Evolutionary conservation across 2,797 vertebrate genomes (phyloP).

Genomic region (Austrolebias charrua): DNA sequence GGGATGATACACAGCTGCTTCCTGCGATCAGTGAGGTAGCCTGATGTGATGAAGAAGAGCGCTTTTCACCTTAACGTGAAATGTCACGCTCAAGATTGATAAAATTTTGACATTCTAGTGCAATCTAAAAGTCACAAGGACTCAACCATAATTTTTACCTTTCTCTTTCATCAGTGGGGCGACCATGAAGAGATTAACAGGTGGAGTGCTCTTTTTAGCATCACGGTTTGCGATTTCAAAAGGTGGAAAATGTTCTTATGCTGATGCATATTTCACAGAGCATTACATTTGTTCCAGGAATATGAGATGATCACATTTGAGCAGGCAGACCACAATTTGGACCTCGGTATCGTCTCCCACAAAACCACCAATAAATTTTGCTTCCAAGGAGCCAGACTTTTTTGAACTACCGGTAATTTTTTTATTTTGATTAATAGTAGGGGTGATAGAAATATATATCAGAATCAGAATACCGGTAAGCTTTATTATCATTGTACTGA

Average conservation of each 20-base stretch:
- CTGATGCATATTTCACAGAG: conserved; percentile 15
- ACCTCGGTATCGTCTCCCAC: background rate
- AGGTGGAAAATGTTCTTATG: conserved; percentile 5
- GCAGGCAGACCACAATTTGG: conserved; percentile 4
- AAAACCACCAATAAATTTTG: background rate
- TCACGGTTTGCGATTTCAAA: background rate
- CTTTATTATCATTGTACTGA: no score
- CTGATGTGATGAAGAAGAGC: no score
- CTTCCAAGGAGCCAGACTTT: no score
- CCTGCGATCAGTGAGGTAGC: no score
- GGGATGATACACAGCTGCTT: no score
- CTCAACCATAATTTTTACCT: background rate
- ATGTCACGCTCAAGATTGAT: background rate
- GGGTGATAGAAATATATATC: no score
- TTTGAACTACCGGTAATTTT: no score
- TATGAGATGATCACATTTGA: conserved; percentile 14
- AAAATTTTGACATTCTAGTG: background rate
- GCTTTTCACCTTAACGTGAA: background rate
- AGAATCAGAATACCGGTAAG: no score
- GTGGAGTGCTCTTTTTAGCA: conserved; percentile 15
- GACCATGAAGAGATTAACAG: background rate
- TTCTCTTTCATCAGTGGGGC: background rate
- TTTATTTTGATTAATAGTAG: no score
- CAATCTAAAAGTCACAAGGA: background rate
- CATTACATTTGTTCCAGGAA: conserved; percentile 17